Evolutionary conservation across 2,797 vertebrate species (phyloP), one percentile per base, ranked within the genome.

Genomic region (Hemibagrus guttatus): DNA sequence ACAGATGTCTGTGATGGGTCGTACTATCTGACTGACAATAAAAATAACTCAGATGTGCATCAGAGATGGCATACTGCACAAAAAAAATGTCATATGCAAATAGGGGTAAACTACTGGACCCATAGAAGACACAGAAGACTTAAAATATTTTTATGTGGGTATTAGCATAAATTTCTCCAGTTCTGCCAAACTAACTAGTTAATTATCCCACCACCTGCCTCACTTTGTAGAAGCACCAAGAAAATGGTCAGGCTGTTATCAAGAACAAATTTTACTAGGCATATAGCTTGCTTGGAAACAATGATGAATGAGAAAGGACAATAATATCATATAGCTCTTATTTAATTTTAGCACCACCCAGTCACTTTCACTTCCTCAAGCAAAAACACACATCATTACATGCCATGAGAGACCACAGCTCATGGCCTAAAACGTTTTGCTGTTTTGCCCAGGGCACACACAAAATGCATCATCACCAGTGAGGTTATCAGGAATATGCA

Each of bases 1-100:
- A 83, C 83, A 85, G 83, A 82, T 87, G 87, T 84, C 86, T 81
- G 59, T 14, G 69, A 85, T 59, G 83, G 49, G 58, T 66, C 23
- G 54, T 39, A 84, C 63, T 66, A 79, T 61, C 63, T 31, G 28
- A 72, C 82, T 17, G 56, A 6, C 83, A 52, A 56, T 49, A 84
- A 79, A 90, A 88, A 79, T 49, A 83, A 68, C 81, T 31, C 28
- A 85, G 76, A 81, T 74, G 21, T 72, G n/a, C 17, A 79, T 46
- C 69, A 58, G 46, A 75, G 7, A 35, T 49, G 12, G 46, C 31
- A 28, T 46, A 46, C 46, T 0, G 17, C 59, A 72, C 81, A 84
- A 28, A 68, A 61, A 31, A 72, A 72, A 39, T 21, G 5, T 46
- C 13, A 66, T 79, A 39, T 85, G 72, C 74, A 78, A 79, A 56